These are phyloP conservation scores for Phataginus tricuspis DNA, from an alignment of 2,797 vertebrate species.

Conservation along the genomic window DNA sequence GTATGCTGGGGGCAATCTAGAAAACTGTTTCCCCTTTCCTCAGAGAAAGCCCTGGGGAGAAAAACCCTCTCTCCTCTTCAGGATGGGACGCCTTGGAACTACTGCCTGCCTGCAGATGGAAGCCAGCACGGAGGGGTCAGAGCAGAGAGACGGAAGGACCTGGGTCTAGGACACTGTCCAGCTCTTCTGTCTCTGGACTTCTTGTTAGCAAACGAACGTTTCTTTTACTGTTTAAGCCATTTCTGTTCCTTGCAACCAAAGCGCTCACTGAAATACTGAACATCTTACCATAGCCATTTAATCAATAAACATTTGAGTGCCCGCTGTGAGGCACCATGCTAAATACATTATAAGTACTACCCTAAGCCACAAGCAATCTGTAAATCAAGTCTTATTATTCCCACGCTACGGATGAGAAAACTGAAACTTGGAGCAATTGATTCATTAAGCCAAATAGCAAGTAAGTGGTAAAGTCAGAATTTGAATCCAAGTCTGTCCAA, in stretches of 20 bases:
- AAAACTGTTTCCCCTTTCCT: neutral
- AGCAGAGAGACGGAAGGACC: neutral
- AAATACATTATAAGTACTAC: neutral
- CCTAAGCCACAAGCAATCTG: neutral
- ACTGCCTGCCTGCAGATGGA: neutral
- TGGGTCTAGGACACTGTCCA: neutral
- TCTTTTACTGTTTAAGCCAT: neutral
- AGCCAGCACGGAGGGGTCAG: neutral
- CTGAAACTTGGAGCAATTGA: neutral
- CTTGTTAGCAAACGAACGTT: neutral
- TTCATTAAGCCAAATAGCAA: neutral
- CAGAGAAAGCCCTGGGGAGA: neutral
- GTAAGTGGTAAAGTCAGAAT: neutral
- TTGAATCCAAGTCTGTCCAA: neutral
- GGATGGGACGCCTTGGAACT: neutral
- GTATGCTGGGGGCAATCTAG: neutral
- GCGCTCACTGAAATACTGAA: neutral
- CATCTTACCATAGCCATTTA: neutral
- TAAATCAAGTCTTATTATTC: neutral
- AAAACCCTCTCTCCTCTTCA: neutral
- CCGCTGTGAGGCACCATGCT: neutral
- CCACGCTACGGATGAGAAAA: neutral
- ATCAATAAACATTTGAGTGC: neutral
- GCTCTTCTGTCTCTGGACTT: neutral
- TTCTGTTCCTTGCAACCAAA: conserved; percentile 30